A percentile compares a stretch with the other conserved stretches of the same genome.
phyloP scores from a whole-genome alignment of 2,113 vertebrate species.

The Fregata magnificens region DNA sequence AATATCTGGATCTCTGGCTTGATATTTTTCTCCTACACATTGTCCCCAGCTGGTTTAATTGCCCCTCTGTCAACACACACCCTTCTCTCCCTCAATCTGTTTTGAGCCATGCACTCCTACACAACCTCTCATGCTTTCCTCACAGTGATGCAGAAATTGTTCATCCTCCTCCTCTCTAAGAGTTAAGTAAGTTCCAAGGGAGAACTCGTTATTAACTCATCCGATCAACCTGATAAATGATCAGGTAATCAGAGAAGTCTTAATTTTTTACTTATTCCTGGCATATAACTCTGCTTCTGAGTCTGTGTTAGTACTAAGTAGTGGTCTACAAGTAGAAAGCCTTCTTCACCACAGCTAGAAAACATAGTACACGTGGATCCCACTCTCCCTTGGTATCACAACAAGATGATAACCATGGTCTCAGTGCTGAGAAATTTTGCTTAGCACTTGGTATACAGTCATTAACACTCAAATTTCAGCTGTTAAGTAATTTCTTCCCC shows the following conservation, averaged over 20 bases:
- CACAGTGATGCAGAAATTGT: neutral
- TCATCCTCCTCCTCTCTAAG: neutral
- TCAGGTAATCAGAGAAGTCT: neutral
- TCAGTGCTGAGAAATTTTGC: neutral
- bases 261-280: neutral
- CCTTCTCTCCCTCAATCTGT: slow-evolving; percentile 29
- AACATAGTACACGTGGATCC: neutral
- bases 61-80: neutral
- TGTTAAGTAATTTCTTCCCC: neutral
- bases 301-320: neutral
- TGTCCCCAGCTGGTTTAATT: slow-evolving; percentile 16
- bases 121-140: neutral
- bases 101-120: slow-evolving; percentile 18
- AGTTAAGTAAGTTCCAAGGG: slow-evolving; percentile 34
- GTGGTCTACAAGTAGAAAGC: neutral
- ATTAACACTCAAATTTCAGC: neutral
- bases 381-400: neutral
- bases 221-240: neutral
- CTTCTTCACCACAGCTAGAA: neutral
- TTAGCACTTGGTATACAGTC: neutral
- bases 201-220: neutral
- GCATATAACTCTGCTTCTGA: neutral
- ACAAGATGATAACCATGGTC: neutral
- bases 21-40: slow-evolving; percentile 37
- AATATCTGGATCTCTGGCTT: neutral